Conservation (phyloP, 2,888 invertebrate species). For the Lysandra coridon region DNA sequence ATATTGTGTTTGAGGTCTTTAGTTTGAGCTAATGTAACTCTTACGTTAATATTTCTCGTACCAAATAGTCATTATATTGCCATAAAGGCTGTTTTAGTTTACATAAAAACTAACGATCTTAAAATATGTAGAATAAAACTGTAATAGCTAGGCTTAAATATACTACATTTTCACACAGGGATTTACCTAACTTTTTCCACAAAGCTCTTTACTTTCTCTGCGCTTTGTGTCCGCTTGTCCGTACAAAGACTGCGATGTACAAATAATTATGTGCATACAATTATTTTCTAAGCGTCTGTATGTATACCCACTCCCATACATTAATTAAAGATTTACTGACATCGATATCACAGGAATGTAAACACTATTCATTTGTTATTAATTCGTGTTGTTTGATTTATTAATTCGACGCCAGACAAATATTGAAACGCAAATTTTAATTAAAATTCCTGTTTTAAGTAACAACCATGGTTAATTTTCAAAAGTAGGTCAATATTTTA, state of each 20-base stretch:
- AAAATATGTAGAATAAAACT: neutral
- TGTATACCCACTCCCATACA: conserved; percentile 40
- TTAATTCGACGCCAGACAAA: conserved; percentile 24
- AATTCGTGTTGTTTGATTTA: conserved; percentile 34
- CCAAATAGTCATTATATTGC: no score
- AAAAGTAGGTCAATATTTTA: neutral
- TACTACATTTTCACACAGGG: conserved; percentile 35
- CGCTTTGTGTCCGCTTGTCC: conserved; percentile 65
- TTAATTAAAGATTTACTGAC: conserved; percentile 43
- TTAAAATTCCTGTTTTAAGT: neutral
- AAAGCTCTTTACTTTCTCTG: conserved; percentile 48
- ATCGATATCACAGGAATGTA: conserved; percentile 41
- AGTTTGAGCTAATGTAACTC: no score
- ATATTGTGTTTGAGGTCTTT: no score
- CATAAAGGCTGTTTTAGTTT: no score
- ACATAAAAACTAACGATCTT: neutral
- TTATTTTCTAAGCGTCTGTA: conserved; percentile 70
- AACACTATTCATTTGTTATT: conserved; percentile 41
- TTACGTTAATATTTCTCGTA: no score
- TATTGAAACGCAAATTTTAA: neutral
- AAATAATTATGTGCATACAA: conserved; percentile 80
- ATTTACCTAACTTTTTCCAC: conserved; percentile 37
- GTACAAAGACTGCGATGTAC: conserved; percentile 69
- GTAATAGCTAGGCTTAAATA: conserved; percentile 31
- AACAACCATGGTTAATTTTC: neutral